Base-by-base conservation (phyloP, 2,113 vertebrate genomes). In the Emydocephalus ijimae region DNA sequence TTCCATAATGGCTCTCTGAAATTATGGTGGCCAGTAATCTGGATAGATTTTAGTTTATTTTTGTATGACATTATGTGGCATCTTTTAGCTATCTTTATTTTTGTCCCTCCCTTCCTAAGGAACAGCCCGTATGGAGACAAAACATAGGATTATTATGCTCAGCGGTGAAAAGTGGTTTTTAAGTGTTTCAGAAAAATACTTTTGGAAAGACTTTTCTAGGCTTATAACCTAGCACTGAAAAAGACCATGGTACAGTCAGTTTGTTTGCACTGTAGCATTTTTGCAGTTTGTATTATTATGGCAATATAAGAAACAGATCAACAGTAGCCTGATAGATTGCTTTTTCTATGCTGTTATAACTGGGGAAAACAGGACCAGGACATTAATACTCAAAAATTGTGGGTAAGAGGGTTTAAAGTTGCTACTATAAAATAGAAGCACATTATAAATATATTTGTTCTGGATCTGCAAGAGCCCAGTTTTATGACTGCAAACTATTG, bases 231-330 rank as follows among this genome's bases (percentile, higher is more conserved):
- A 91, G 56, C n/a, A 92, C 81, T 94, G 50, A 74, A 93, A 85
- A 86, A 93, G 93, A 91, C 45, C 34, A 10, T 91, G 0, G 85
- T 56, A 69, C 91, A 26, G 48, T 89, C 89, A 23, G 9, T 87
- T 95, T 96, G 54, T 96, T 96, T 91, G 91, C 90, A 95, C 95
- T 94, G 94, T 90, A 90, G 89, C 89, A 92, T 88, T 7, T 90
- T n/a, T 1, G 26, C 26, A 64, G 26, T 64, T 64, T 64, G 26
- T n/a, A n/a, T 69, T 90, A 2, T 92, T 24, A 92, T 94, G 95
- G 69, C 59, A 91, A 95, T 94, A 93, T 95, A 95, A 96, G 18
- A 90, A 94, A 93, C 94, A 96, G 93, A 92, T 92, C n/a, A 7
- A 23, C 50, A 95, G 74, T 87, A 43, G 89, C 92, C 85, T 89